phyloP scores from a whole-genome alignment of 2,797 vertebrate species.

The Eleutherodactylus coqui region DNA sequence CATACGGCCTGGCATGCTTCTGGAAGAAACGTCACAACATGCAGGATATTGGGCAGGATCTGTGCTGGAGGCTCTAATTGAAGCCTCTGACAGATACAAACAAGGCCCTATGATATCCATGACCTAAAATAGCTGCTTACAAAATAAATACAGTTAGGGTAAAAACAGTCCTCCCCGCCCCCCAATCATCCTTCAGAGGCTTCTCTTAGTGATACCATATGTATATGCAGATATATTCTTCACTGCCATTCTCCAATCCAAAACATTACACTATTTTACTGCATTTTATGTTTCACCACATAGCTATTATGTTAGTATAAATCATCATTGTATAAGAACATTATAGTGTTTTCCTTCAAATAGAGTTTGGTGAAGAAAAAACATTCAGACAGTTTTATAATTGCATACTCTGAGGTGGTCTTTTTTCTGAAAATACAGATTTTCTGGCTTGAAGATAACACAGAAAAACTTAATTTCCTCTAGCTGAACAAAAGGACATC shows the following conservation, averaged over 20 bases:
- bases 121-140: too few species aligned
- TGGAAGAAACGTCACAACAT: too few species aligned
- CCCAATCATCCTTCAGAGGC: too few species aligned
- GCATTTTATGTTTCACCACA: not conserved
- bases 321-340: not conserved
- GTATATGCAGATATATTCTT: not conserved
- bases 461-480: constrained; percentile 51
- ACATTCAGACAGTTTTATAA: constrained; percentile 29
- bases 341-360: constrained; percentile 29
- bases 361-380: not conserved
- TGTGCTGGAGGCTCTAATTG: too few species aligned
- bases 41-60: too few species aligned
- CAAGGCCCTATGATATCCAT: too few species aligned
- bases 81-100: too few species aligned
- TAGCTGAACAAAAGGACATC: constrained; percentile 15
- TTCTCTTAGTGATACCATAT: not conserved
- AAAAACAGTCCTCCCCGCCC: too few species aligned
- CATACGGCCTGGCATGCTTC: too few species aligned
- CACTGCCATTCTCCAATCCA: not conserved
- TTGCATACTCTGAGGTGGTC: constrained; percentile 53
- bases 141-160: too few species aligned
- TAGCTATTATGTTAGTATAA: not conserved
- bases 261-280: not conserved
- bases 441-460: constrained; percentile 45
- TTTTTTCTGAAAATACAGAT: constrained; percentile 39